Evolutionary conservation across 2,888 invertebrate genomes (phyloP), one percentile per base, ranked within the genome.

Genomic region (Parthenolecanium corni): DNA sequence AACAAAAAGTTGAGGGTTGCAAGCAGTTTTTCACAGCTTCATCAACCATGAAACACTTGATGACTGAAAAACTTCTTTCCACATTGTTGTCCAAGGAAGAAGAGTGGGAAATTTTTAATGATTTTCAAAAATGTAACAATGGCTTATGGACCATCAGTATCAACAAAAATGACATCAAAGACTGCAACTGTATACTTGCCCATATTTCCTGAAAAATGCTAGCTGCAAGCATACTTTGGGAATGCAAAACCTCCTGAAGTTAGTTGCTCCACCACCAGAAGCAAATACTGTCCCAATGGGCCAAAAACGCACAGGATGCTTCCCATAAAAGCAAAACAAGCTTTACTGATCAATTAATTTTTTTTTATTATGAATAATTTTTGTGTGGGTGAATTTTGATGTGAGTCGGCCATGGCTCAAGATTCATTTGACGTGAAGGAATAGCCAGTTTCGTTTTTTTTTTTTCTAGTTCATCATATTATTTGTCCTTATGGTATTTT

Each of bases 181-280:
- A 38, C 9, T 54, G 18, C 38, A 18, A 20, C 42, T 54, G 54
- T 23, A n/a, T n/a, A 54, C 54, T 21, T 54, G 54, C 40, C 54
- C 36, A 21, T 40, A 38, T 16, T 38, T 54, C 54, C 42, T 40
- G 9, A n/a, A 54, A 42, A 38, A 54, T 40, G 18, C 18, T 40
- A 16, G n/a, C 20, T 36, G 54, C 54, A 40, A 36, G 20, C 40
- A 54, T 40, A 21, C 42, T 6, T 20, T 54, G 54, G 54, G 54
- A 18, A 54, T 54, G 54, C 54, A 54, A 20, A 40, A 40, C 38
- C 40, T 38, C 23, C 21, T 40, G 40, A 54, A 54, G 42, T 54
- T 54, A 40, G 21, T 40, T 38, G 23, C 40, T 54, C 11, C 54
- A 14, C 54, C 54, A 40, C 54, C 40, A 6, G 40, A 38, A 40